These are phyloP conservation scores for Caenorhabditis elegans DNA, from an alignment of 1,140 invertebrate genomes.

Conservation along the genomic window DNA sequence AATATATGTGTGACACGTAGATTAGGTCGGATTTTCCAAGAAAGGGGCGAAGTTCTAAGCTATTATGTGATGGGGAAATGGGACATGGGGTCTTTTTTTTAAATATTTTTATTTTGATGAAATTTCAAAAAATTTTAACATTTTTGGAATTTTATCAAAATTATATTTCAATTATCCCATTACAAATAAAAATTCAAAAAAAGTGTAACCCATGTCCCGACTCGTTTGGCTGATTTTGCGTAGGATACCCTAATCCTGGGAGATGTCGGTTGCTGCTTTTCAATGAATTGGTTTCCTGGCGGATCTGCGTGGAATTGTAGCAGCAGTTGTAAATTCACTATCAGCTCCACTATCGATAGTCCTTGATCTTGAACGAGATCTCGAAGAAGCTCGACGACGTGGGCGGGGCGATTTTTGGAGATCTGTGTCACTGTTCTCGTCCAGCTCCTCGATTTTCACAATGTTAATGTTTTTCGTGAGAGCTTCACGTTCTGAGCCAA, in stretches of 20 bases:
- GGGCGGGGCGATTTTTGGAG: neutral
- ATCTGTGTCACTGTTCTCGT: neutral
- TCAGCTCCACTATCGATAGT: neutral
- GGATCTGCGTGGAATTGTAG: neutral
- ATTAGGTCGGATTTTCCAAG: neutral
- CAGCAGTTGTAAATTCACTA: neutral
- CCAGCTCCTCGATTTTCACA: neutral
- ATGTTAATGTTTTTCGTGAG: neutral
- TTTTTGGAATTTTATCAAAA: too few relatives aligned
- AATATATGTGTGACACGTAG: neutral
- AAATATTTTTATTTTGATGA: too few relatives aligned
- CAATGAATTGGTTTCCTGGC: neutral
- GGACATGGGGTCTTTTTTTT: too few relatives aligned
- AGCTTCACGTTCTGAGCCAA: slow-evolving; percentile 18
- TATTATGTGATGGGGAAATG: too few relatives aligned
- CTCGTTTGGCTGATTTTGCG: neutral
- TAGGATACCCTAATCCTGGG: too few relatives aligned
- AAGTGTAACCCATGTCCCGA: too few relatives aligned
- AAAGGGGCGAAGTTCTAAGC: too few relatives aligned
- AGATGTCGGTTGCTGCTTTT: too few relatives aligned
- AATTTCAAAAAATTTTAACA: too few relatives aligned
- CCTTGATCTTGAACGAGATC: slow-evolving; percentile 40
- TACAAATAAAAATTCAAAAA: too few relatives aligned
- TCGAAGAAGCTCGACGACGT: neutral
- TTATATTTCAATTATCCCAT: too few relatives aligned